A percentile compares a stretch with the other conserved stretches of the same genome.
Evolutionary conservation across 2,113 vertebrate species (phyloP).

Genomic region (Heterocephalus glaber): DNA sequence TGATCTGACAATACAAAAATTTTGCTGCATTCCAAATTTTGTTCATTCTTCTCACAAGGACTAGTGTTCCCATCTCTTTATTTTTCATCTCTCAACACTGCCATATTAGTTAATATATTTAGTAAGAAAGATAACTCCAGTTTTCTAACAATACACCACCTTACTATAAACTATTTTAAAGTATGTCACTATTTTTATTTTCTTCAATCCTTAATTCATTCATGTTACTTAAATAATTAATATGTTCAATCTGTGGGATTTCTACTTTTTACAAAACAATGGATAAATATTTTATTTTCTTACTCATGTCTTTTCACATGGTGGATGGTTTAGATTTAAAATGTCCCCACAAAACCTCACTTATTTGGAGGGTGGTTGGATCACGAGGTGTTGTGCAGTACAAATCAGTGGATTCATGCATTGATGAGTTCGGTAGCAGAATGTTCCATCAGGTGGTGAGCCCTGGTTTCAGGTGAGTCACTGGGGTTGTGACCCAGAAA

Average conservation of each 20-base stretch:
- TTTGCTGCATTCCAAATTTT: background rate
- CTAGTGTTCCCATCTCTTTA: background rate
- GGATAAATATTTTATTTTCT: background rate
- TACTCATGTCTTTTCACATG: background rate
- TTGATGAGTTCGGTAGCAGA: background rate
- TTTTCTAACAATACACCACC: background rate
- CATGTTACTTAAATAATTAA: background rate
- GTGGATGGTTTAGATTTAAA: background rate
- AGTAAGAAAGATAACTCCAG: background rate
- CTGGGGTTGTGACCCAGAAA: background rate
- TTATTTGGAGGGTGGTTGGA: background rate
- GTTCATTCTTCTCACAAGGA: background rate
- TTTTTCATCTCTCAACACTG: background rate
- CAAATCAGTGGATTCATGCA: background rate
- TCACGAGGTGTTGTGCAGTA: background rate
- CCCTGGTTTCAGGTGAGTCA: background rate
- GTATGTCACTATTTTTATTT: background rate
- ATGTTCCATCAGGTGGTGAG: background rate
- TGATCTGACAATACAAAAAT: background rate
- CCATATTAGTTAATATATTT: background rate
- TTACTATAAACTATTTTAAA: background rate
- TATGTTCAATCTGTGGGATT: background rate
- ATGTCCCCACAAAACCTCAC: background rate
- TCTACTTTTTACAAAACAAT: background rate
- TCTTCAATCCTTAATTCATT: background rate